Evolutionary conservation across 2,888 invertebrate species (phyloP).

Genomic region (Incurvaria masculella): DNA sequence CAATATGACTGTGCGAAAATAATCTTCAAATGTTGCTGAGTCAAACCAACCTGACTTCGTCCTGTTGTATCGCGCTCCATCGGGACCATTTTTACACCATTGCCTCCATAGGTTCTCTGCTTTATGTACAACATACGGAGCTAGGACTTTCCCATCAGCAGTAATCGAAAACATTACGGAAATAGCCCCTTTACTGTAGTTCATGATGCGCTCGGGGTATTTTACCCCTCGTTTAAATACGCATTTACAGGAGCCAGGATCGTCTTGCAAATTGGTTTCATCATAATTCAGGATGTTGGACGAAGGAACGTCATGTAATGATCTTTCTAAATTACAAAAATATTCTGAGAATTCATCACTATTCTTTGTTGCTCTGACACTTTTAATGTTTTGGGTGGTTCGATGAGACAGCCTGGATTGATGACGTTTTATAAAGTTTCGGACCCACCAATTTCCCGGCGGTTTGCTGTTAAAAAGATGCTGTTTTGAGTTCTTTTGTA

Average conservation of each 20-base stretch:
- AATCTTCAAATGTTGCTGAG: not conserved
- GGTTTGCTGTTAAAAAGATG: too few relatives aligned
- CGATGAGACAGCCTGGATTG: too few relatives aligned
- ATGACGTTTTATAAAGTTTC: too few relatives aligned
- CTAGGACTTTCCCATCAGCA: constrained; percentile 14
- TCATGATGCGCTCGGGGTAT: constrained; percentile 16
- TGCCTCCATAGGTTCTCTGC: constrained; percentile 15
- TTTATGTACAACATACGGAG: constrained; percentile 16
- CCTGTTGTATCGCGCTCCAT: constrained; percentile 14
- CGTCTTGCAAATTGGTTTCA: not conserved
- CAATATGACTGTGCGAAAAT: constrained; percentile 6
- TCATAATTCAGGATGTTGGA: not conserved
- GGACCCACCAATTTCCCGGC: too few relatives aligned
- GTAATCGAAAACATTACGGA: constrained; percentile 16
- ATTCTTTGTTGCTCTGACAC: too few relatives aligned
- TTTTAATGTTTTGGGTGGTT: too few relatives aligned
- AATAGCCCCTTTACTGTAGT: constrained; percentile 14
- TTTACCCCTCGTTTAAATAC: constrained; percentile 14
- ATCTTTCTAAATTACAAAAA: constrained; percentile 7
- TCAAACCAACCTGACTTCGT: constrained; percentile 11
- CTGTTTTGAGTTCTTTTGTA: too few relatives aligned
- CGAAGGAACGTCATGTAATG: not conserved
- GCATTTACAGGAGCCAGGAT: constrained; percentile 11
- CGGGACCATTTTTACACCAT: constrained; percentile 15
- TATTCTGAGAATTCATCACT: too few relatives aligned